Evolutionary conservation across 2,888 invertebrate species (phyloP), one percentile per base, ranked within the genome.

Genomic region (Eustalomyia histrio): DNA sequence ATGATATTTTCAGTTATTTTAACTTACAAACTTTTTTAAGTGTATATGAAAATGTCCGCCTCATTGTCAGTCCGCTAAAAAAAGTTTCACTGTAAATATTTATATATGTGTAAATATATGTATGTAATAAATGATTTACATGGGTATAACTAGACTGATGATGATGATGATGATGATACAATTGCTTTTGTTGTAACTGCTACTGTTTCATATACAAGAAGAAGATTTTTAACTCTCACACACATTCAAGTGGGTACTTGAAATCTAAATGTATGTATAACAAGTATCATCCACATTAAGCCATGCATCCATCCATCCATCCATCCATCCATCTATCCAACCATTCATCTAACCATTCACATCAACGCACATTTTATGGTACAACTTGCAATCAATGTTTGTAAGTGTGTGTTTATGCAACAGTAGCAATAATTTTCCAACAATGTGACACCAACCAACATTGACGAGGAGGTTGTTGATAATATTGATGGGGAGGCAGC

Each of bases 361-460:
- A 64, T 64, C 57, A 57, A 52, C 35, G 35, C 57, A 21, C 33
- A 69, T 69, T 67, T 67, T 65, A 16, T 52, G 33, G 47, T 63
- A 50, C 16, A 29, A 52, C 52, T 21, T 16, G 24, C 16, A n/a
- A 7, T n/a, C 18, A 52, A 50, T 71, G 33, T 52, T 29, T 61
- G 47, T 50, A 9, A 8, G 14, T 14, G 14, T n/a, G n/a, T 18
- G 43, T 21, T 7, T 24, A 16, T 29, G 63, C 43, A 53, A 21
- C 67, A 63, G 18, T 60, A 75, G 76, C 71, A 69, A 74, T 65
- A 74, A 71, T 79, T 52, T 55, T 72, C 76, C 68, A 79, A 78
- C 79, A 73, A 65, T 53, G 69, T 75, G 79, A 75, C 69, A 69
- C 75, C 79, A 79, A 76, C 47, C n/a, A n/a, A n/a, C n/a, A 7